These are phyloP conservation scores for Galeopterus variegatus DNA, from an alignment of 2,113 vertebrate species.

Conservation along the genomic window DNA sequence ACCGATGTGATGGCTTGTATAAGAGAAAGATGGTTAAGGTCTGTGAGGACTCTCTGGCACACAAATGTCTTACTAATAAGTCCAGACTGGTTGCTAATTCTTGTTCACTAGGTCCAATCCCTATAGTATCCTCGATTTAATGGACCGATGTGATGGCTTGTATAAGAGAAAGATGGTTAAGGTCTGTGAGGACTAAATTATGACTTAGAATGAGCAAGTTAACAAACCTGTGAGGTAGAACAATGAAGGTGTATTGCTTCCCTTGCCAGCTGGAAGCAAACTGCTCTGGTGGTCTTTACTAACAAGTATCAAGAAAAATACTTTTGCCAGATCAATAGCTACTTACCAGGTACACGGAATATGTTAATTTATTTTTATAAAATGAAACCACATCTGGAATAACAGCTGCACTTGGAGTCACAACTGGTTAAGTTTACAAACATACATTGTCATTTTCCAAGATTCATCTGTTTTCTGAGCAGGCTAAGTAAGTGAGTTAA, in stretches of 20 bases:
- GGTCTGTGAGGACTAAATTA: too few relatives aligned
- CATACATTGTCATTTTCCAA: not conserved
- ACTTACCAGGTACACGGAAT: not conserved
- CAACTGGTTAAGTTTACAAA: not conserved
- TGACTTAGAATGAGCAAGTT: not conserved
- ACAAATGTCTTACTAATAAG: not conserved
- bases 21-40: not conserved
- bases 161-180: not conserved
- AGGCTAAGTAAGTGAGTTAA: not conserved
- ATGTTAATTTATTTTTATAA: not conserved
- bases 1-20: not conserved
- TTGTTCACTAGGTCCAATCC: not conserved
- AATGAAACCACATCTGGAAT: not conserved
- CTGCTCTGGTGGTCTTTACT: not conserved
- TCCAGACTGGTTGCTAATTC: not conserved
- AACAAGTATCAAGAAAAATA: not conserved
- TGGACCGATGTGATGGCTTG: not conserved
- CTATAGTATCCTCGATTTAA: too few relatives aligned
- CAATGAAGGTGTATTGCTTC: not conserved
- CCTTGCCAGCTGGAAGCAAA: not conserved
- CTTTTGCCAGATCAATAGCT: not conserved
- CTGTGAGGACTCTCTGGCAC: too few relatives aligned
- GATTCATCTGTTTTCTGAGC: not conserved
- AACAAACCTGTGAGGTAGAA: not conserved
- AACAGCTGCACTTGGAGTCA: not conserved